Evolutionary conservation across 2,888 invertebrate genomes (phyloP).

Genomic region (Dasypolia templi): DNA sequence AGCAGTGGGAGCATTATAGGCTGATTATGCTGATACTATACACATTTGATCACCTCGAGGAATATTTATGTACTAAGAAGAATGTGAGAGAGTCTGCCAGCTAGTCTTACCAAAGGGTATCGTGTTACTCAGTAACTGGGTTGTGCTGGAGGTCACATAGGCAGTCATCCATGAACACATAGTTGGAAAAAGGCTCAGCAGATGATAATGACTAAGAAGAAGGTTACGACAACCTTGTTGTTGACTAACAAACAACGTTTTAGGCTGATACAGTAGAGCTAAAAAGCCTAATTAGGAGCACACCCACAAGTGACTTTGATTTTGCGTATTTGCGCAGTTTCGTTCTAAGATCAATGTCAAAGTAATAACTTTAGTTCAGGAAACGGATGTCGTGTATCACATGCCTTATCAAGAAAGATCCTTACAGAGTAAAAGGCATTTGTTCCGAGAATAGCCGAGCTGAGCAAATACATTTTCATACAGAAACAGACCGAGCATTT

Average conservation of each 20-base stretch:
- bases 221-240: constrained; percentile 11
- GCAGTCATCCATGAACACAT: neutral
- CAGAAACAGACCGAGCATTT: neutral
- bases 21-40: too few species aligned
- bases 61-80: too few species aligned
- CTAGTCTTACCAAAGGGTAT: neutral
- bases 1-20: too few species aligned
- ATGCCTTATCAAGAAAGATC: neutral
- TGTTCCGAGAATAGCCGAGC: neutral
- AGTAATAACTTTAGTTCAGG: neutral
- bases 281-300: neutral
- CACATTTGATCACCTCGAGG: too few species aligned
- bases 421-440: neutral
- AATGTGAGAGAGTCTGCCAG: neutral
- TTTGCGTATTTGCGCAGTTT: constrained; percentile 12
- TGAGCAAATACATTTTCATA: neutral
- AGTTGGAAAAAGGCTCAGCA: too few species aligned
- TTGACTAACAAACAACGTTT: neutral
- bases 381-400: constrained; percentile 6
- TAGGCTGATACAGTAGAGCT: neutral
- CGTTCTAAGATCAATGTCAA: constrained; percentile 29
- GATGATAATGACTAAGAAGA: neutral
- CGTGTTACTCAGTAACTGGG: neutral
- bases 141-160: neutral
- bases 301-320: constrained; percentile 27